Evolutionary conservation across 1,140 invertebrate genomes (phyloP).

Genomic region (Drosophila erecta): DNA sequence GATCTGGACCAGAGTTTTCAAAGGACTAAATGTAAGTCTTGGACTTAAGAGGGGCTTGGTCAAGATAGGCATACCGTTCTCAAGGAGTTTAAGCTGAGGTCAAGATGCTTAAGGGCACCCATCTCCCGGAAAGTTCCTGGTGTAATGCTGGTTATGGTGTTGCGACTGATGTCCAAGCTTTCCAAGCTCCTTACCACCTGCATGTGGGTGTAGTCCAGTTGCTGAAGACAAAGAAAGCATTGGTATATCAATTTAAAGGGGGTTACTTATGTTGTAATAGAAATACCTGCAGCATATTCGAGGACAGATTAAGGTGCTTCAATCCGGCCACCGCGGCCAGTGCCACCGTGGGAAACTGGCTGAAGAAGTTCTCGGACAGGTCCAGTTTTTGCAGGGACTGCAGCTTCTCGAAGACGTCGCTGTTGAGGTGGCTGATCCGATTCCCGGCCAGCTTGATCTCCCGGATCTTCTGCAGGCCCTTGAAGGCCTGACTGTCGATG

Average conservation of each 20-base stretch:
- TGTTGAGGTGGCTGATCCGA: conserved; percentile 90
- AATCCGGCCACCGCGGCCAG: conserved; percentile 89
- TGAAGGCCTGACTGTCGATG: conserved; percentile 91
- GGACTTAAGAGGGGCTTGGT: accelerated
- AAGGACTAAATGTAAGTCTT: not conserved
- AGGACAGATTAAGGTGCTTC: conserved; percentile 91
- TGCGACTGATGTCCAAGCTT: conserved; percentile 92
- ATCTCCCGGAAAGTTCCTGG: conserved; percentile 92
- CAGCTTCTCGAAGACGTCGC: conserved; percentile 91
- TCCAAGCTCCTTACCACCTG: conserved; percentile 88
- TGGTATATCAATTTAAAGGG: too few relatives aligned
- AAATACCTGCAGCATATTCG: conserved; percentile 90
- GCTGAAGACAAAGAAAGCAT: conserved; percentile 65
- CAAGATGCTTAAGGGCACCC: conserved; percentile 89
- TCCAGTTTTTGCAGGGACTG: conserved; percentile 91
- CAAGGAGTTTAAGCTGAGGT: conserved; percentile 93
- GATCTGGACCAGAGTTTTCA: conserved; percentile 86
- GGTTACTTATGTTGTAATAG: too few relatives aligned
- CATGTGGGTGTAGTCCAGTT: conserved; percentile 89
- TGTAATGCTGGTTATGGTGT: conserved; percentile 92
- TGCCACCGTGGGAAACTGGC: conserved; percentile 91
- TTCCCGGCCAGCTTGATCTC: conserved; percentile 91
- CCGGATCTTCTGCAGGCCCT: conserved; percentile 88
- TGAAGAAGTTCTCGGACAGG: conserved; percentile 93
- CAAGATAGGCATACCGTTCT: conserved; percentile 88